Evolutionary conservation across 2,888 invertebrate species (phyloP).

Genomic region (Limnephilus rhombicus): DNA sequence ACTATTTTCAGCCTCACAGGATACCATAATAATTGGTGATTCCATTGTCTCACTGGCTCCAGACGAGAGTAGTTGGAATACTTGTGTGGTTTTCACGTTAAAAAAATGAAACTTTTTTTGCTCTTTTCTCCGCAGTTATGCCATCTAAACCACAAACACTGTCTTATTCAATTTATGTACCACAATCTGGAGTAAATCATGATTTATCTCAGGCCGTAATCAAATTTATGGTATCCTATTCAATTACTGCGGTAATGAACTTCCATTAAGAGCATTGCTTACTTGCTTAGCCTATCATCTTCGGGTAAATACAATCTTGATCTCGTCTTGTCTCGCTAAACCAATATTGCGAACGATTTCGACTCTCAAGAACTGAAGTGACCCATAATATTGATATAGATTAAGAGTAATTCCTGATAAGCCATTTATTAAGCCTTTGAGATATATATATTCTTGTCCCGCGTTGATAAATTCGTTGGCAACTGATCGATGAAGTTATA

Average conservation of each 20-base stretch:
- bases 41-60: too few species aligned
- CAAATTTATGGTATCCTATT: constrained; percentile 33
- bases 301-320: constrained; percentile 10
- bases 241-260: constrained; percentile 38
- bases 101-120: background rate
- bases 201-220: constrained; percentile 38
- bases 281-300: constrained; percentile 27
- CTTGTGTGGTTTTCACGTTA: too few species aligned
- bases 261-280: constrained; percentile 29
- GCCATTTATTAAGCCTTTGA: background rate
- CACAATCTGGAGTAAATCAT: constrained; percentile 30
- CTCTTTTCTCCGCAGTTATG: background rate
- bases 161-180: constrained; percentile 32
- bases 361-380: background rate
- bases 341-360: constrained; percentile 4
- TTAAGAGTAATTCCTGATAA: background rate
- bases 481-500: background rate
- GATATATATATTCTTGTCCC: background rate
- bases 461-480: background rate
- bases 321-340: constrained; percentile 18
- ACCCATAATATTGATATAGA: background rate
- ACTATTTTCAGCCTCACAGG: too few species aligned
- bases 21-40: too few species aligned
- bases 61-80: too few species aligned
- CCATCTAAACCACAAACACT: background rate